A percentile compares a stretch with the other conserved stretches of the same genome.
These are phyloP conservation scores for Escarpia spicata DNA, from an alignment of 2,888 invertebrate genomes.

Conservation along the genomic window DNA sequence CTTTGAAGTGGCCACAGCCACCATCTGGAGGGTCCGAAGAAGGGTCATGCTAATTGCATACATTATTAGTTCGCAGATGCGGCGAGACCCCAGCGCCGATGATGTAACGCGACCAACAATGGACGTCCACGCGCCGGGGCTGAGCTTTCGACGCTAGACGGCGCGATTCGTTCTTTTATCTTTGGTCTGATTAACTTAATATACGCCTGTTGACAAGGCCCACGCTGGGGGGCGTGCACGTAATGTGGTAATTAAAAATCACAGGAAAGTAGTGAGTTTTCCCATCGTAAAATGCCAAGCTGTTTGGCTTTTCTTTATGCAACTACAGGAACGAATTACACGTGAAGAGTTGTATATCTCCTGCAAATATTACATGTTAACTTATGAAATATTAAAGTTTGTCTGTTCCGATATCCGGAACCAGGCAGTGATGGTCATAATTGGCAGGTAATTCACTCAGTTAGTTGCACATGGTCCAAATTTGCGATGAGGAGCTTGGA, in stretches of 20 bases:
- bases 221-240: background rate
- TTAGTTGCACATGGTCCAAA: no score
- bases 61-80: constrained; percentile 13
- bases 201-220: background rate
- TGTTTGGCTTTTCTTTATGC: background rate
- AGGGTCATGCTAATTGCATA: background rate
- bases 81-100: background rate
- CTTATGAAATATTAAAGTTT: background rate
- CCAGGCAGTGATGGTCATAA: no score
- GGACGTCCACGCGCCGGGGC: background rate
- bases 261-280: background rate
- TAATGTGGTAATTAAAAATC: background rate
- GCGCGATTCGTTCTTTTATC: constrained; percentile 11
- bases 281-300: background rate
- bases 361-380: background rate
- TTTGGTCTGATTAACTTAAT: constrained; percentile 6
- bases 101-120: background rate
- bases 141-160: background rate
- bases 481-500: no score
- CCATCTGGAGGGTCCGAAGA: constrained; percentile 13
- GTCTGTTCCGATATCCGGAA: no score
- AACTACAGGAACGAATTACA: background rate
- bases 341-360: background rate
- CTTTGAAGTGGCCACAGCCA: background rate
- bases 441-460: no score